Percentiles rank a stretch among this genome's conserved stretches.
phyloP scores from a whole-genome alignment of 2,888 invertebrate species.

The Euphydryas editha region DNA sequence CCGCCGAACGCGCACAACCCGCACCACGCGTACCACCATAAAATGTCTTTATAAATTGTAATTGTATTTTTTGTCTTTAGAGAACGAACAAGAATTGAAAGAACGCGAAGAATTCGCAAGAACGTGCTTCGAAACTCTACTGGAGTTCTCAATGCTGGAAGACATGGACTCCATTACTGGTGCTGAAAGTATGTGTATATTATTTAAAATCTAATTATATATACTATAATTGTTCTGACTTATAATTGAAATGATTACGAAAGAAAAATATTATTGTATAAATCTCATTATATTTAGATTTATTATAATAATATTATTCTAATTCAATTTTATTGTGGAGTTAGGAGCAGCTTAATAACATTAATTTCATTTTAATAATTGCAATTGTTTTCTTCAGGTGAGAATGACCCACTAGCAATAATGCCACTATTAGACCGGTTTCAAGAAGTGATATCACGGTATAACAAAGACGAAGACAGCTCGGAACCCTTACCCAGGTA shows the following conservation, averaged over 20 bases:
- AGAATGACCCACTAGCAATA: conserved; percentile 89
- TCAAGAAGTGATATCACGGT: conserved; percentile 95
- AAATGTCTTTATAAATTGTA: conserved; percentile 40
- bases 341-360: too few species aligned
- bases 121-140: conserved; percentile 96
- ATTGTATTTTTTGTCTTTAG: conserved; percentile 56
- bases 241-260: too few species aligned
- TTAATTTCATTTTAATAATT: background rate
- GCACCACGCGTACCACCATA: background rate
- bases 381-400: conserved; percentile 52
- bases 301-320: too few species aligned
- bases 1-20: conserved; percentile 18
- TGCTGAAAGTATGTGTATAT: conserved; percentile 74
- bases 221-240: background rate
- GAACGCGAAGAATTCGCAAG: conserved; percentile 97
- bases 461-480: conserved; percentile 78
- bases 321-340: too few species aligned
- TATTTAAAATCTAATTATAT: background rate
- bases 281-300: too few species aligned
- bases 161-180: conserved; percentile 82
- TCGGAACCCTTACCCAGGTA: conserved; percentile 72
- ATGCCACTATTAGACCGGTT: conserved; percentile 96
- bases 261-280: too few species aligned
- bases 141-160: conserved; percentile 95
- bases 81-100: conserved; percentile 91